These are phyloP conservation scores for Hololepta plana DNA, from an alignment of 2,888 invertebrate genomes.

Conservation along the genomic window DNA sequence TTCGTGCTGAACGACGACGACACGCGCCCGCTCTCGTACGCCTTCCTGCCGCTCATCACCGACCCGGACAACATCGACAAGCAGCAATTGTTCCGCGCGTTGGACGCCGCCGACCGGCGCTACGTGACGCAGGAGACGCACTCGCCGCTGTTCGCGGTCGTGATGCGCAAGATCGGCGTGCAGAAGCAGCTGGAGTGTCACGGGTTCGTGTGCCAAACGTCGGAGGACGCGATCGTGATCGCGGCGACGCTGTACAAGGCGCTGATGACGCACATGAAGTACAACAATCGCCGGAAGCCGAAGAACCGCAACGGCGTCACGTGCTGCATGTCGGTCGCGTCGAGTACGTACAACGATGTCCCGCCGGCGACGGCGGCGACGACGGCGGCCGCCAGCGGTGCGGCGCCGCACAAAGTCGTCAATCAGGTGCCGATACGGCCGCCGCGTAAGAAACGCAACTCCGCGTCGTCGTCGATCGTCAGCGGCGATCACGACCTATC, in stretches of 20 bases:
- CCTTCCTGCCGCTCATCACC: slow-evolving; percentile 69
- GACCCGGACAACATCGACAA: slow-evolving; percentile 67
- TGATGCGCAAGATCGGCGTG: slow-evolving; percentile 65
- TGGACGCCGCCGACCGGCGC: slow-evolving; percentile 35
- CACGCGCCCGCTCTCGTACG: slow-evolving; percentile 35
- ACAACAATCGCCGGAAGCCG: slow-evolving; percentile 38
- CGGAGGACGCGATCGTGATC: slow-evolving; percentile 81
- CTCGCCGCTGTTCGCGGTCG: slow-evolving; percentile 72
- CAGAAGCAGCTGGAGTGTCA: slow-evolving; percentile 75
- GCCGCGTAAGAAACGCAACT: slow-evolving; percentile 54
- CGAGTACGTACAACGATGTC: slow-evolving; percentile 30
- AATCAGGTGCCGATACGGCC: slow-evolving; percentile 43
- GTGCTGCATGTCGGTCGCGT: slow-evolving; percentile 58
- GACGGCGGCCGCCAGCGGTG: no score
- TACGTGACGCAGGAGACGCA: slow-evolving; percentile 37
- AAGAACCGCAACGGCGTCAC: slow-evolving; percentile 58
- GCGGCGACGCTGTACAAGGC: slow-evolving; percentile 83
- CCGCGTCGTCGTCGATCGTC: slow-evolving; percentile 30
- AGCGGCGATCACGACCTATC: no score
- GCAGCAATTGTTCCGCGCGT: slow-evolving; percentile 41
- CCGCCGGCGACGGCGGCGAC: slow-evolving; percentile 8
- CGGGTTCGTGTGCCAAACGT: slow-evolving; percentile 75
- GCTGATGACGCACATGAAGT: slow-evolving; percentile 62
- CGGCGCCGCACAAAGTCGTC: slow-evolving; percentile 7
- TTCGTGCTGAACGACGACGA: slow-evolving; percentile 51